Evolutionary conservation across 2,888 invertebrate species (phyloP).

Genomic region (Siphonodentalium dalli): DNA sequence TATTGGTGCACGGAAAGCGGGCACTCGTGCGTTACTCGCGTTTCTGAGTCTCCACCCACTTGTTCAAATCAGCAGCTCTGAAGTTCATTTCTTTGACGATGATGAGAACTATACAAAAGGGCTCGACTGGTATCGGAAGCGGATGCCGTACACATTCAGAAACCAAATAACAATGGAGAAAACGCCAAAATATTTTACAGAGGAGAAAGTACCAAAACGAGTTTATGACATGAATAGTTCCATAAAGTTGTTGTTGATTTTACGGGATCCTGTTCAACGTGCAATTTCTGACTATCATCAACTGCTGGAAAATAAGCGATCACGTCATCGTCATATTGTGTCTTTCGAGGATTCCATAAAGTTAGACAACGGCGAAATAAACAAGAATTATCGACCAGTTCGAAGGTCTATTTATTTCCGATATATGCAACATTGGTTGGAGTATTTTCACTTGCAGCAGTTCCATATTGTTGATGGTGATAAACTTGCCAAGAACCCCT

Average conservation of each 20-base stretch:
- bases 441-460: slow-evolving; percentile 88
- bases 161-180: slow-evolving; percentile 96
- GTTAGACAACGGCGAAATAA: slow-evolving; percentile 56
- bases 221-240: slow-evolving; percentile 92
- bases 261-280: slow-evolving; percentile 92
- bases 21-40: slow-evolving; percentile 65
- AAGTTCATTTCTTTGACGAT: slow-evolving; percentile 96
- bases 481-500: slow-evolving; percentile 43
- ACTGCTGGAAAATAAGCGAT: slow-evolving; percentile 69
- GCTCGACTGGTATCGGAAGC: slow-evolving; percentile 84
- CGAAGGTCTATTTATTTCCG: slow-evolving; percentile 63
- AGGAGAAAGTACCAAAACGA: slow-evolving; percentile 90
- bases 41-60: slow-evolving; percentile 68
- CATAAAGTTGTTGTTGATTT: slow-evolving; percentile 86
- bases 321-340: slow-evolving; percentile 40
- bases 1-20: slow-evolving; percentile 65
- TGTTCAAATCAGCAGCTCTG: slow-evolving; percentile 90
- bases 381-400: slow-evolving; percentile 63
- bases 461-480: slow-evolving; percentile 84
- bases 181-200: slow-evolving; percentile 96
- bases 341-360: slow-evolving; percentile 62
- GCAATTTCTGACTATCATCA: slow-evolving; percentile 97
- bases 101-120: slow-evolving; percentile 82
- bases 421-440: slow-evolving; percentile 88
- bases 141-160: slow-evolving; percentile 90